Evolutionary conservation across 2,113 vertebrate species (phyloP).

Genomic region (Myanophis thanlyinensis): DNA sequence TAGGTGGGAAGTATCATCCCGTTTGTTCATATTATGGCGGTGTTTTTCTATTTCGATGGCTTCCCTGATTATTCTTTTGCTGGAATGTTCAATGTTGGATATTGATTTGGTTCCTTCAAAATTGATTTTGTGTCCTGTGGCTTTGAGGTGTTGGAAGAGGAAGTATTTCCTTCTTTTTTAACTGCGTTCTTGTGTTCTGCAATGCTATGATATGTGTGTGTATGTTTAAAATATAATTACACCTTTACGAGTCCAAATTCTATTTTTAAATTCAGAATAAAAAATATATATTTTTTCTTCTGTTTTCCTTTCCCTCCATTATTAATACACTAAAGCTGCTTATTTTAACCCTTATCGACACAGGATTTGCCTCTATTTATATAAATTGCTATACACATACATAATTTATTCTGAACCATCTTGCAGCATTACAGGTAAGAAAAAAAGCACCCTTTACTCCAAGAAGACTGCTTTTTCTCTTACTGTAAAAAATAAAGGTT

Average conservation of each 20-base stretch:
- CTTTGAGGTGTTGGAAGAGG: too few relatives aligned
- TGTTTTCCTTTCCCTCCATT: neutral
- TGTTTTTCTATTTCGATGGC: too few relatives aligned
- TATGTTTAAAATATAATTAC: neutral
- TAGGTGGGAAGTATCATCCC: too few relatives aligned
- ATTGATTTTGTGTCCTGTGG: too few relatives aligned
- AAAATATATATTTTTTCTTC: neutral
- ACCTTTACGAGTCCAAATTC: neutral
- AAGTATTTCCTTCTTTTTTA: too few relatives aligned
- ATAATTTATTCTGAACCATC: neutral
- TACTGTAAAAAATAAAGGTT: neutral
- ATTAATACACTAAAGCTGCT: neutral
- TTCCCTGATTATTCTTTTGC: too few relatives aligned
- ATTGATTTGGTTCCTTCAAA: too few relatives aligned
- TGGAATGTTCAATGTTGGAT: too few relatives aligned
- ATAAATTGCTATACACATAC: neutral
- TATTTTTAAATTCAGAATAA: neutral
- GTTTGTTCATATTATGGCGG: too few relatives aligned
- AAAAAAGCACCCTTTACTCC: neutral
- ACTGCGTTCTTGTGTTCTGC: too few relatives aligned
- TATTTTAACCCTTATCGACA: neutral
- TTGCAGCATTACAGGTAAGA: neutral
- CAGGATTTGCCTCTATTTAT: neutral
- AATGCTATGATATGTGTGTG: too few relatives aligned
- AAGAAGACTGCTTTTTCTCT: neutral